Conservation (phyloP, 2,113 vertebrate genomes). For the Irena cyanogastra region DNA sequence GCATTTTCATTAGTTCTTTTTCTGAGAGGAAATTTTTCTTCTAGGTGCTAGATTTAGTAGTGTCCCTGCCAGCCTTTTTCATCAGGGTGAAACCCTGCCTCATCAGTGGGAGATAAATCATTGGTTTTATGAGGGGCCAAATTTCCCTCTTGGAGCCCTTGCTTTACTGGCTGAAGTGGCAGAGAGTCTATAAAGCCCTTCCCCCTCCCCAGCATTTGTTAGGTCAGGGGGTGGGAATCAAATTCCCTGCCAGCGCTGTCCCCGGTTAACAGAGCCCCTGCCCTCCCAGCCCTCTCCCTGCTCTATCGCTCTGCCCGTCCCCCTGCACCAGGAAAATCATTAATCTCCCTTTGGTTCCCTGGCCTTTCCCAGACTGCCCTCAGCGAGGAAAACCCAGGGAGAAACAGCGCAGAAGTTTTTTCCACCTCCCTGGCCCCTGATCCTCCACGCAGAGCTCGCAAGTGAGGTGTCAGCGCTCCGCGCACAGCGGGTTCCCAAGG, state of each 20-base stretch:
- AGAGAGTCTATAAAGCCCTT: neutral
- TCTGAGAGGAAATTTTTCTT: neutral
- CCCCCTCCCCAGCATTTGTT: neutral
- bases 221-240: neutral
- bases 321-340: neutral
- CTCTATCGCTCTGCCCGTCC: neutral
- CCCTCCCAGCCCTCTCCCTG: neutral
- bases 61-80: neutral
- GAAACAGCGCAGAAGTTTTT: neutral
- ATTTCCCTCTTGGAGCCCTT: neutral
- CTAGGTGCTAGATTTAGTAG: neutral
- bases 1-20: neutral
- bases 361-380: neutral
- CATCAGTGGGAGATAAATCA: neutral
- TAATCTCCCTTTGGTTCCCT: neutral
- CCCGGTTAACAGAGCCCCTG: neutral
- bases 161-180: neutral
- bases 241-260: neutral
- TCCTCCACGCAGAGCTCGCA: neutral
- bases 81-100: neutral
- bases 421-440: rapidly evolving
- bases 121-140: neutral
- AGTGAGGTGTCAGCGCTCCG: rapidly evolving
- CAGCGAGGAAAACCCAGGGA: neutral
- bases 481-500: neutral